phyloP scores from a whole-genome alignment of 2,888 invertebrate species.

The Phlogophora meticulosa region DNA sequence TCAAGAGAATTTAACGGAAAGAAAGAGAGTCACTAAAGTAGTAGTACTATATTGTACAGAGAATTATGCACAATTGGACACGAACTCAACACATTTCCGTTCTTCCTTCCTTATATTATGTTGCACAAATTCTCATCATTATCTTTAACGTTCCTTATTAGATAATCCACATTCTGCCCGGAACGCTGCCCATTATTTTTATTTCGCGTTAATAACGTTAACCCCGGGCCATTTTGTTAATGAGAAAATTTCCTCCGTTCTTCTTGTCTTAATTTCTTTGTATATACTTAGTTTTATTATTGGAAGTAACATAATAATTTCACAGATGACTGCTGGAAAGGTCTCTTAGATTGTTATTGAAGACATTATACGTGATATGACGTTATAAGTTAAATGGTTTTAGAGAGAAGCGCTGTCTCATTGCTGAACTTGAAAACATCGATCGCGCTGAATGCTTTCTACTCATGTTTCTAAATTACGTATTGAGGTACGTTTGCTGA shows the following conservation, averaged over 20 bases:
- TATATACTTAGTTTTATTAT: slow-evolving; percentile 66
- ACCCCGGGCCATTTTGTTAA: slow-evolving; percentile 64
- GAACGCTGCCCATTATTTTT: slow-evolving; percentile 64
- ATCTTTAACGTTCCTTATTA: slow-evolving; percentile 64
- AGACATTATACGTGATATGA: slow-evolving; percentile 17
- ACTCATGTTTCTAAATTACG: slow-evolving; percentile 40
- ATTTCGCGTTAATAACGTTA: slow-evolving; percentile 67
- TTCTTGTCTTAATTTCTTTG: slow-evolving; percentile 60
- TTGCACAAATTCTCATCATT: slow-evolving; percentile 60
- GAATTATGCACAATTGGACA: slow-evolving; percentile 49
- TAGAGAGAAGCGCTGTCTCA: slow-evolving; percentile 17
- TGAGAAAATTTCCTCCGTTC: slow-evolving; percentile 65
- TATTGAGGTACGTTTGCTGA: slow-evolving; percentile 31
- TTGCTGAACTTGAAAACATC: slow-evolving; percentile 45
- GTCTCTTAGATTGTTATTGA: slow-evolving; percentile 42
- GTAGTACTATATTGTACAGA: slow-evolving; percentile 20
- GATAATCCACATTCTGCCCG: slow-evolving; percentile 67
- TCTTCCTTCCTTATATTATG: slow-evolving; percentile 56
- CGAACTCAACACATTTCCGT: slow-evolving; percentile 48
- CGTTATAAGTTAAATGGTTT: slow-evolving; percentile 18
- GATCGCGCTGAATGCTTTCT: slow-evolving; percentile 44
- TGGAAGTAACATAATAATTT: slow-evolving; percentile 62
- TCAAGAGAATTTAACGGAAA: background rate
- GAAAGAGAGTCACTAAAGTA: background rate
- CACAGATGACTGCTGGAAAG: slow-evolving; percentile 45